Conservation (phyloP, 2,113 vertebrate species). For the Dermatemys mawii region DNA sequence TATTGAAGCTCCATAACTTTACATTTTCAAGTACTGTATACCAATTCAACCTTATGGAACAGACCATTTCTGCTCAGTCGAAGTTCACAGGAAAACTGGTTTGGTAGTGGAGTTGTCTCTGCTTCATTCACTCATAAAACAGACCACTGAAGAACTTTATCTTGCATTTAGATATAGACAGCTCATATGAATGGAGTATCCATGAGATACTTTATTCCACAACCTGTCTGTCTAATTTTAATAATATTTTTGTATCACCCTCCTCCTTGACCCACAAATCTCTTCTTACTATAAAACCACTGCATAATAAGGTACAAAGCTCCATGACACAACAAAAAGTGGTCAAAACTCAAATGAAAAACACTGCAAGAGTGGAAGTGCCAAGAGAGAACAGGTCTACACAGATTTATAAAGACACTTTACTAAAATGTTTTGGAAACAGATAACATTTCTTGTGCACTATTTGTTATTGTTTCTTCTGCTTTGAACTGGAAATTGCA, state of each 20-base stretch:
- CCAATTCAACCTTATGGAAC: rapidly evolving
- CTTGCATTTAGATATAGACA: not conserved
- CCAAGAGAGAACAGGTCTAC: not conserved
- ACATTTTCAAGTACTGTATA: not conserved
- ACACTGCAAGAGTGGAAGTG: not conserved
- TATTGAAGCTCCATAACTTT: not conserved
- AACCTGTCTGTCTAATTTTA: slow-evolving; percentile 19
- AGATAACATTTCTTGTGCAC: slow-evolving; percentile 58
- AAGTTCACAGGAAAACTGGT: not conserved
- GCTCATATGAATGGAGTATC: not conserved
- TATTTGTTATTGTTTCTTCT: slow-evolving; percentile 60
- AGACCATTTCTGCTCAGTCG: rapidly evolving
- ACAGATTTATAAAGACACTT: slow-evolving; percentile 46
- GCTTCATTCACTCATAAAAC: not conserved
- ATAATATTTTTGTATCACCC: slow-evolving; percentile 8
- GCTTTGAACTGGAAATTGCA: slow-evolving; percentile 28
- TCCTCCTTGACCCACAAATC: slow-evolving; percentile 12
- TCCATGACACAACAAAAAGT: not conserved
- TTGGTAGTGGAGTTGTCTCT: not conserved
- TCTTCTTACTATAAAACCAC: not conserved
- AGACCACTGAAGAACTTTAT: not conserved
- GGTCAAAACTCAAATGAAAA: not conserved
- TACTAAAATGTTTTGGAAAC: slow-evolving; percentile 34
- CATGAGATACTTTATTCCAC: not conserved
- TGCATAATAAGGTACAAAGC: not conserved